Percentiles rank a stretch among this genome's conserved stretches.
Conservation (phyloP, 1,140 invertebrate genomes). For the Drosophila grimshawi region DNA sequence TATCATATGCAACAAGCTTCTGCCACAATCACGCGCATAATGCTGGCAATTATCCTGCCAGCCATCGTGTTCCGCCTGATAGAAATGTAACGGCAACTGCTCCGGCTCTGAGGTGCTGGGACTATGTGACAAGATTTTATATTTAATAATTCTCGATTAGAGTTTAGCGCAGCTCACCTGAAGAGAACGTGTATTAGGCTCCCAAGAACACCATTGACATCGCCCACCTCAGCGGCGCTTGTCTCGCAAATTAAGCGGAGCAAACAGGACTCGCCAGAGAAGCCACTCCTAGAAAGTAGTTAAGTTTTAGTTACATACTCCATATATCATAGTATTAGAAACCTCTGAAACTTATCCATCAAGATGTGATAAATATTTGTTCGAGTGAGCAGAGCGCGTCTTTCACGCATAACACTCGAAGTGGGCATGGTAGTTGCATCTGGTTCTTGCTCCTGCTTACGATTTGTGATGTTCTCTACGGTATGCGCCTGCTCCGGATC, state of each 20-base stretch:
- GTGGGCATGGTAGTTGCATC: neutral
- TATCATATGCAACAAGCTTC: conserved; percentile 70
- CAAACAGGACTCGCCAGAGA: conserved; percentile 68
- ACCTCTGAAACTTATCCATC: conserved; percentile 72
- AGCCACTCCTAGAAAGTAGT: conserved; percentile 57
- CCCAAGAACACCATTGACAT: conserved; percentile 76
- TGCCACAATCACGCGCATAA: conserved; percentile 77
- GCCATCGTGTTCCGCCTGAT: conserved; percentile 86
- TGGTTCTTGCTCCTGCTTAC: conserved; percentile 3
- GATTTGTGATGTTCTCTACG: neutral
- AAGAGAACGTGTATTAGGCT: conserved; percentile 75
- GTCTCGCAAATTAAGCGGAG: conserved; percentile 77
- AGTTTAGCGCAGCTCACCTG: conserved; percentile 27
- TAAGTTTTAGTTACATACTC: neutral
- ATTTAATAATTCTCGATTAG: neutral
- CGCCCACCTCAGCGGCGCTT: conserved; percentile 59
- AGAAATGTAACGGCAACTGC: conserved; percentile 85
- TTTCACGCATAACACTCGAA: conserved; percentile 16
- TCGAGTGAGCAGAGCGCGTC: conserved; percentile 58
- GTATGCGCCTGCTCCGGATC: neutral
- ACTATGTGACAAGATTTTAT: conserved; percentile 71
- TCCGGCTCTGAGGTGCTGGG: conserved; percentile 86
- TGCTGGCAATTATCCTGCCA: conserved; percentile 75
- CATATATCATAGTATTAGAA: neutral
- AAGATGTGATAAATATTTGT: conserved; percentile 75